Evolutionary conservation across 2,888 invertebrate species (phyloP).

Genomic region (Drosophila affinis): DNA sequence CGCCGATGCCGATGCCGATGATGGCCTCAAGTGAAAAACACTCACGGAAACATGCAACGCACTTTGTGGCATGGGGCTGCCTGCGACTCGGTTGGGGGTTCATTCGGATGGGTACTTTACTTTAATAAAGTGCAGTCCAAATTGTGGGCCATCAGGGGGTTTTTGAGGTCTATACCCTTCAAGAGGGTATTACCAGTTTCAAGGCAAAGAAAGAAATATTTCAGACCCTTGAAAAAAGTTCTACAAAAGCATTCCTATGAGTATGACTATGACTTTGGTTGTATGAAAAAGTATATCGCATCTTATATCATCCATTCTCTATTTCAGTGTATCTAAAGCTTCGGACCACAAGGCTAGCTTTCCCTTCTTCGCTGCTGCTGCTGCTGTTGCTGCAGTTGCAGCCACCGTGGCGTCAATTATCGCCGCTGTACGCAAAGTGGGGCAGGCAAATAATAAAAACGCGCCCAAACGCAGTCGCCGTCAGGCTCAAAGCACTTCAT

Average conservation of each 20-base stretch:
- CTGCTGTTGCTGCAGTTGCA: conserved; percentile 56
- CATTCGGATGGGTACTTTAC: conserved; percentile 42
- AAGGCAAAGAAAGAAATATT: too few relatives aligned
- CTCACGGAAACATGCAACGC: conserved; percentile 44
- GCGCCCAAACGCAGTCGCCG: conserved; percentile 51
- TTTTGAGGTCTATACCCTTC: not conserved
- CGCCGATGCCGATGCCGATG: conserved; percentile 19
- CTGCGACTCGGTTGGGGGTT: conserved; percentile 23
- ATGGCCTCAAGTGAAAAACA: conserved; percentile 58
- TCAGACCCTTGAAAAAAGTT: too few relatives aligned
- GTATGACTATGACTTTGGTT: too few relatives aligned
- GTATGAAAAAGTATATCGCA: too few relatives aligned
- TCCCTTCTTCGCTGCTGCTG: conserved; percentile 23
- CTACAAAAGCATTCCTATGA: too few relatives aligned
- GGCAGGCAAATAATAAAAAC: conserved; percentile 77
- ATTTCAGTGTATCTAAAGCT: not conserved
- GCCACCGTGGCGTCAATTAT: conserved; percentile 79
- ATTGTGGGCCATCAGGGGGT: conserved; percentile 52
- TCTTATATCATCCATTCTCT: not conserved
- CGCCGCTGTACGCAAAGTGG: conserved; percentile 72
- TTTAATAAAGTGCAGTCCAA: conserved; percentile 71
- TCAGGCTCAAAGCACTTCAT: conserved; percentile 61
- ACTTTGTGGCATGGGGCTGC: conserved; percentile 27
- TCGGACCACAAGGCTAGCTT: not conserved
- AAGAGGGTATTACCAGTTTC: not conserved